Conservation (phyloP, 1,140 invertebrate species). For the Drosophila pseudoananassae region DNA sequence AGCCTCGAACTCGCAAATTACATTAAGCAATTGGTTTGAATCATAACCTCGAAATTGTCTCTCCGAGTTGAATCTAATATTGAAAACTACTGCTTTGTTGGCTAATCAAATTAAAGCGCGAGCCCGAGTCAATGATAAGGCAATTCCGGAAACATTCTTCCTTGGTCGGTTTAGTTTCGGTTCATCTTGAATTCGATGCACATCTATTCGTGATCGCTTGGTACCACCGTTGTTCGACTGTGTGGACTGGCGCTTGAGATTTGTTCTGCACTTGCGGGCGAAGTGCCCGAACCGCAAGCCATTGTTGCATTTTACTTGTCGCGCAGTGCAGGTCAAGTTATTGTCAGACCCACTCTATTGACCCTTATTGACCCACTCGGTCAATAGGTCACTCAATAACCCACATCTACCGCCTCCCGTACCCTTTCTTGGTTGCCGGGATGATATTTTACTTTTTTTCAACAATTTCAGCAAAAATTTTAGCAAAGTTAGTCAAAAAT, state of each 20-base stretch:
- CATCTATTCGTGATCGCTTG: slow-evolving; percentile 18
- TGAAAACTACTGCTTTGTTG: slow-evolving; percentile 24
- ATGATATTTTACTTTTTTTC: slow-evolving; percentile 29
- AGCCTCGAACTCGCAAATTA: slow-evolving; percentile 37
- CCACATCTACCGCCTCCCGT: slow-evolving; percentile 29
- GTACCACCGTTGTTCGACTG: slow-evolving; percentile 12
- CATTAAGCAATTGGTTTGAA: slow-evolving; percentile 32
- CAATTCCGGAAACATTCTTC: slow-evolving; percentile 25
- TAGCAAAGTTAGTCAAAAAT: too few relatives aligned
- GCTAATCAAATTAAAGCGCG: slow-evolving; percentile 33
- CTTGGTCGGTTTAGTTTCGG: slow-evolving; percentile 15
- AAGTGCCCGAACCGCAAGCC: slow-evolving; percentile 1
- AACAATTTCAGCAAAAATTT: too few relatives aligned
- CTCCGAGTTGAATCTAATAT: slow-evolving; percentile 7
- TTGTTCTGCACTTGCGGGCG: slow-evolving; percentile 28
- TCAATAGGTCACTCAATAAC: too few relatives aligned
- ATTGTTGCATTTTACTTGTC: slow-evolving; percentile 23
- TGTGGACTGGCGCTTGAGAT: slow-evolving; percentile 7
- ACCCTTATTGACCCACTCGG: slow-evolving; percentile 24
- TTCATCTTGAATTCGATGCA: slow-evolving; percentile 10
- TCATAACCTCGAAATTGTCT: slow-evolving; percentile 42
- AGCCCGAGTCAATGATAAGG: slow-evolving; percentile 44
- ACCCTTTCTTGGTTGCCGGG: slow-evolving; percentile 7
- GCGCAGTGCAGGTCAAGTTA: slow-evolving; percentile 19
- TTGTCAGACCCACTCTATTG: too few relatives aligned